Evolutionary conservation across 2,888 invertebrate genomes (phyloP), one percentile per base, ranked within the genome.

Genomic region (Agapostemon virescens): DNA sequence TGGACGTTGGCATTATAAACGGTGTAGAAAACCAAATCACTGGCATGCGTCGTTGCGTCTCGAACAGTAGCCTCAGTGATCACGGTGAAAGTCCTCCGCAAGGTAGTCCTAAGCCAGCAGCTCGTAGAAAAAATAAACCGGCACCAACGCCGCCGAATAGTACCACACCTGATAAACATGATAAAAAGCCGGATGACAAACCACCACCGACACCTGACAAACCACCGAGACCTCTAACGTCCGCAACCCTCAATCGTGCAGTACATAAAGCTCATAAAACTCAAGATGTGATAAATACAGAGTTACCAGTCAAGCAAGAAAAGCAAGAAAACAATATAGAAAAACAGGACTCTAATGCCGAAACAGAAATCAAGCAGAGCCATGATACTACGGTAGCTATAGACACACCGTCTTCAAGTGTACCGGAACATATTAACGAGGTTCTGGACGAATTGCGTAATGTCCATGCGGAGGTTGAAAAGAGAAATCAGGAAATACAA

Each of bases 111-210:
- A 96, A 96, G 87, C 95, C 95, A 13, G 94, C 95, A 69, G 93
- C 95, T 85, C 93, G 97, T 78, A 94, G 96, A 88, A 96, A 96
- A 93, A 96, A 96, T 88, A 97, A 97, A 90, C 96, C 96, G 7
- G 96, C 96, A 0, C 96, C 96, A 4, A 95, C 95, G 20, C 96
- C 96, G 52, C 95, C 95, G 6, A 94, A 94, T 85, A 87, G 92
- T 30, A 89, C 90, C 20, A 93, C 93, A 58, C 91, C 92, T 2
- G 91, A 92, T 64, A 93, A 92, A 73, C 91, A 92, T 67, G 87
- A 88, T 38, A 88, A 87, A 82, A 88, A 88, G 81, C 87, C 85
- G n/a, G 90, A 91, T 69, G 90, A 92, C 55, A 92, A 92, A 83
- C 89, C 93, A 71, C 91, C 93, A 63, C 90, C 93, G 33, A 90